phyloP scores from a whole-genome alignment of 2,888 invertebrate species.

The Phyllotreta striolata region DNA sequence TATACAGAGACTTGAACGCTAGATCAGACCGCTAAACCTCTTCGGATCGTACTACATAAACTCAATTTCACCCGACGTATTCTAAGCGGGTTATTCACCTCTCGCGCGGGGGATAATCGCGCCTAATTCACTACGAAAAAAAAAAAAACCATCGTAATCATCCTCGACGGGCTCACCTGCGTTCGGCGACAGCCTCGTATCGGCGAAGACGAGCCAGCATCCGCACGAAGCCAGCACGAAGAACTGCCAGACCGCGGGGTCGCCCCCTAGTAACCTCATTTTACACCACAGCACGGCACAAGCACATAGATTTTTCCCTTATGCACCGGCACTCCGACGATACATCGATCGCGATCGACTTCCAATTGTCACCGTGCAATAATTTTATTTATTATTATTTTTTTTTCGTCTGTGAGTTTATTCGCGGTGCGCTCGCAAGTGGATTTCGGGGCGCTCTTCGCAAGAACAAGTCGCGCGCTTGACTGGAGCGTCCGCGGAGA shows the following conservation, averaged over 20 bases:
- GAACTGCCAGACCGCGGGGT: conserved; percentile 49
- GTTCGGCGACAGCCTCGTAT: conserved; percentile 47
- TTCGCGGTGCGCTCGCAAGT: too few species aligned
- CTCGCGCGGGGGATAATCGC: conserved; percentile 9
- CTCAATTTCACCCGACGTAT: conserved; percentile 17
- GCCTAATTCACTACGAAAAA: too few species aligned
- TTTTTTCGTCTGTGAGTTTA: too few species aligned
- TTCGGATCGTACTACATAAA: not conserved
- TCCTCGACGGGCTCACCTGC: conserved; percentile 44
- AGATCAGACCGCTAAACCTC: conserved; percentile 8
- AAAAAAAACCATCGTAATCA: too few species aligned
- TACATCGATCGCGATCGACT: conserved; percentile 7
- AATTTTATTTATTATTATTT: too few species aligned
- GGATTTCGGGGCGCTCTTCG: not conserved
- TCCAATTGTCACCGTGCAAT: too few species aligned
- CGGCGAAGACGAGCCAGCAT: conserved; percentile 52
- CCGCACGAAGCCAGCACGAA: conserved; percentile 44
- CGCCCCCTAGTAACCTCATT: conserved; percentile 53
- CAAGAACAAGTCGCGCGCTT: conserved; percentile 8
- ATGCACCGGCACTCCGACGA: conserved; percentile 37
- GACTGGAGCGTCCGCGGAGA: conserved; percentile 15
- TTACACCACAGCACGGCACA: conserved; percentile 47
- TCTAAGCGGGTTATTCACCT: conserved; percentile 28
- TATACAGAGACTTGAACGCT: not conserved
- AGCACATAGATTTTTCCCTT: conserved; percentile 38